Base-by-base conservation (phyloP, 2,797 vertebrate species). In the Fratercula arctica region DNA sequence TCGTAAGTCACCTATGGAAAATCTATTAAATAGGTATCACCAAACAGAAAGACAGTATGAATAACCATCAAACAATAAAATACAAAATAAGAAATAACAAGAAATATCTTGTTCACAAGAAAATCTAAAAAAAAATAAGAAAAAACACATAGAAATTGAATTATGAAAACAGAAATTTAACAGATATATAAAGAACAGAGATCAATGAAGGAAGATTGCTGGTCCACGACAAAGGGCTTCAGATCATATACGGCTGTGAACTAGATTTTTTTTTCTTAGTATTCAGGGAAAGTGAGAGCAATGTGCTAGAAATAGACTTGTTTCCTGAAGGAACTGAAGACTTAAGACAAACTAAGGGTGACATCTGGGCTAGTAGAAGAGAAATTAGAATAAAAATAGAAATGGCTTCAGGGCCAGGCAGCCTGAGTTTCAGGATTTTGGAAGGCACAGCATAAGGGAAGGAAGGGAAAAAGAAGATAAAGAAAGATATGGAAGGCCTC, bases 341-440 rank as follows among this genome's bases (percentile, higher is more conserved):
- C 84, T 85, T 88, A 60, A 87, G 86, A 93, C 43, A 94, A 91
- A 96, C 57, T 83, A 87, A 51, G 1, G 1, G 16, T 83, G 93
- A 94, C 6, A 3, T 46, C 56, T 77, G 33, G 53, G 28, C 84
- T 92, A 50, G 72, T 93, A 89, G 43, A 89, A 51, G 45, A 89
- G 29, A 95, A 92, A 89, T 80, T 19, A 74, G n/a, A 87, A 43
- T 83, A 89, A 96, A 96, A 93, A 92, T 92, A 94, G 90, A 87
- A 90, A 90, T 28, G 16, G 37, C 84, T 93, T 80, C 45, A 87
- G 72, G 93, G 64, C 16, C 81, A 83, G 74, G 29, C 56, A 94
- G 81, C 35, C 75, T 43, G 31, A 77, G 26, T 63, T 95, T 76
- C 39, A 66, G 63, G 48, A 91, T 87, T 95, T 90, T 77, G 64